These are phyloP conservation scores for Sthenelais limicola DNA, from an alignment of 2,888 invertebrate genomes.

Conservation along the genomic window DNA sequence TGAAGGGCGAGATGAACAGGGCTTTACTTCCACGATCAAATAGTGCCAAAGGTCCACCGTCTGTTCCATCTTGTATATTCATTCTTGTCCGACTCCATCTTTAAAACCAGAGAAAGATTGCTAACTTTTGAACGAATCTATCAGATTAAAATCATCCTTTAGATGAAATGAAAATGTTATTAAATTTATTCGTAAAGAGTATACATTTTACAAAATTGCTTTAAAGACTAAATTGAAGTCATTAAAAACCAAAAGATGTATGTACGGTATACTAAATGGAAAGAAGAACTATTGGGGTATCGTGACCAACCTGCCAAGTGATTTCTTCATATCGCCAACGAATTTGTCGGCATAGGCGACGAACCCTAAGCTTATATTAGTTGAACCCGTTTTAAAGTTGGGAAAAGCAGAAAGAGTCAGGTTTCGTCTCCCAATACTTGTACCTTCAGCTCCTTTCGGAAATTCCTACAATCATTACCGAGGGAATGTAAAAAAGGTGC, in stretches of 20 bases:
- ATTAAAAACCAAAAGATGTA: background rate
- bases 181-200: background rate
- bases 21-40: conserved; percentile 31
- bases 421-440: conserved; percentile 40
- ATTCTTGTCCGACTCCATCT: conserved; percentile 39
- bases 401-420: conserved; percentile 45
- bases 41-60: conserved; percentile 42
- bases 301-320: conserved; percentile 41
- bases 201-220: background rate
- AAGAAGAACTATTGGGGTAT: background rate
- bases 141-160: background rate
- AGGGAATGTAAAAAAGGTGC: too few relatives aligned
- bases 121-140: background rate
- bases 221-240: background rate
- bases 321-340: conserved; percentile 43
- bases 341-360: conserved; percentile 47
- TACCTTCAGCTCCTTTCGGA: conserved; percentile 29
- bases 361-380: conserved; percentile 35
- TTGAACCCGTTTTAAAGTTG: conserved; percentile 35
- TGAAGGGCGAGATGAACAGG: conserved; percentile 47
- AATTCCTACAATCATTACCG: too few relatives aligned
- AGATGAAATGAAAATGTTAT: background rate
- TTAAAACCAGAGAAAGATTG: background rate
- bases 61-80: conserved; percentile 36
- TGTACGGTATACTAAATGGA: background rate